These are phyloP conservation scores for Papilio helenus DNA, from an alignment of 1,140 invertebrate species.

Conservation along the genomic window DNA sequence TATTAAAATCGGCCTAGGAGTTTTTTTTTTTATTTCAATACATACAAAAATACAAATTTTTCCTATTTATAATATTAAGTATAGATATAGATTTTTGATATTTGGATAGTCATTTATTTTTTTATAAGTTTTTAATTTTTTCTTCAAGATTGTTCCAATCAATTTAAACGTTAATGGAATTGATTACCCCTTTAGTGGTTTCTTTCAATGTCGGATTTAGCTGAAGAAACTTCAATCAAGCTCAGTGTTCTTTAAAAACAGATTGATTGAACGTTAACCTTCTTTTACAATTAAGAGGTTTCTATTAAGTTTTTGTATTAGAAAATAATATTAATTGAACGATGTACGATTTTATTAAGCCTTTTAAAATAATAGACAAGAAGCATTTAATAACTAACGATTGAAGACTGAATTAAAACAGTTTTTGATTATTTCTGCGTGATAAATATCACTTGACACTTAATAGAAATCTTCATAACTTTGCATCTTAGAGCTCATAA, in stretches of 20 bases:
- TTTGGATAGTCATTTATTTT: too few relatives aligned
- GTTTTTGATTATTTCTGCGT: too few relatives aligned
- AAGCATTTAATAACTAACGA: too few relatives aligned
- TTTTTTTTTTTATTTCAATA: too few relatives aligned
- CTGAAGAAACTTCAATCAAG: slow-evolving; percentile 16
- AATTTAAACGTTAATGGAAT: slow-evolving; percentile 10
- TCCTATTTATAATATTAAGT: too few relatives aligned
- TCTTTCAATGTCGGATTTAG: background rate
- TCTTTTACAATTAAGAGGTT: slow-evolving; percentile 4
- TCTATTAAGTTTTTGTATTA: slow-evolving; percentile 19
- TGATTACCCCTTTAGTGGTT: slow-evolving; percentile 11
- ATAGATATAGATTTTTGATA: too few relatives aligned
- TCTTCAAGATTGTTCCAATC: too few relatives aligned
- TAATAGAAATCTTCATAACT: too few relatives aligned
- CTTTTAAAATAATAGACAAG: background rate
- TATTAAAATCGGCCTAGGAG: too few relatives aligned
- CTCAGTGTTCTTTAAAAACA: background rate
- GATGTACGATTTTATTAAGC: background rate
- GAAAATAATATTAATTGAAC: background rate
- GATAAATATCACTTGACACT: background rate
- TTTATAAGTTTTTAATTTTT: too few relatives aligned
- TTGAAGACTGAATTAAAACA: too few relatives aligned
- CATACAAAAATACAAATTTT: too few relatives aligned
- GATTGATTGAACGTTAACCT: slow-evolving; percentile 14
- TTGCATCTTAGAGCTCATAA: background rate